Percentiles rank a stretch among this genome's conserved stretches.
phyloP scores from a whole-genome alignment of 2,888 invertebrate genomes.

The Dendrolimus houi region DNA sequence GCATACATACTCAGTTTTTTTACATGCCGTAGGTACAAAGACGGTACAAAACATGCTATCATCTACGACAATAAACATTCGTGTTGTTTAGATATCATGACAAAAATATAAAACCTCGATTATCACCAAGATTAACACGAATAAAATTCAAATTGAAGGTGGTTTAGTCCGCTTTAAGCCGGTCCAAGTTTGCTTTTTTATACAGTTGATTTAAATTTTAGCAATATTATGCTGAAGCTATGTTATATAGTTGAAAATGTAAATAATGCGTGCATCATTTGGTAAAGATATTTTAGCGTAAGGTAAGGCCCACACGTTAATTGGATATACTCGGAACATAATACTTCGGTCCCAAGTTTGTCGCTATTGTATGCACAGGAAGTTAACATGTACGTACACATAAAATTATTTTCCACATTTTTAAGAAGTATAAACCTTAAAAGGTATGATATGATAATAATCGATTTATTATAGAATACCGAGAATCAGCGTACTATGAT shows the following conservation, averaged over 20 bases:
- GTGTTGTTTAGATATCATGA: slow-evolving; percentile 5
- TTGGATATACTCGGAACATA: not conserved
- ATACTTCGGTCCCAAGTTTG: not conserved
- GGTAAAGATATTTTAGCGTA: not conserved
- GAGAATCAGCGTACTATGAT: too few species aligned
- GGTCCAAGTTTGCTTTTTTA: slow-evolving; percentile 14
- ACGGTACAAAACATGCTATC: too few species aligned
- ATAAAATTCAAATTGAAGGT: slow-evolving; percentile 11
- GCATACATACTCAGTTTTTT: too few species aligned
- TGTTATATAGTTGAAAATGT: slow-evolving; percentile 4
- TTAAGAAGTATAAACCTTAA: not conserved
- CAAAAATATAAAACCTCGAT: slow-evolving; percentile 10
- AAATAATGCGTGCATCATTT: not conserved
- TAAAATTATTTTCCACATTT: not conserved
- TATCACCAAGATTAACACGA: slow-evolving; percentile 10
- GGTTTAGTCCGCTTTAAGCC: slow-evolving; percentile 14
- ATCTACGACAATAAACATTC: not conserved
- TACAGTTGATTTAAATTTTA: slow-evolving; percentile 17
- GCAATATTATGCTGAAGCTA: slow-evolving; percentile 13
- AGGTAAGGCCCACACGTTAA: not conserved
- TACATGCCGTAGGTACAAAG: too few species aligned
- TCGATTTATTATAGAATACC: too few species aligned
- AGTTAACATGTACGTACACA: not conserved
- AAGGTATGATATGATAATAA: too few species aligned
- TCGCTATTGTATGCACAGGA: not conserved